Conservation (phyloP, 1,140 invertebrate species). For the Gyrodactylus bullatarudis region DNA sequence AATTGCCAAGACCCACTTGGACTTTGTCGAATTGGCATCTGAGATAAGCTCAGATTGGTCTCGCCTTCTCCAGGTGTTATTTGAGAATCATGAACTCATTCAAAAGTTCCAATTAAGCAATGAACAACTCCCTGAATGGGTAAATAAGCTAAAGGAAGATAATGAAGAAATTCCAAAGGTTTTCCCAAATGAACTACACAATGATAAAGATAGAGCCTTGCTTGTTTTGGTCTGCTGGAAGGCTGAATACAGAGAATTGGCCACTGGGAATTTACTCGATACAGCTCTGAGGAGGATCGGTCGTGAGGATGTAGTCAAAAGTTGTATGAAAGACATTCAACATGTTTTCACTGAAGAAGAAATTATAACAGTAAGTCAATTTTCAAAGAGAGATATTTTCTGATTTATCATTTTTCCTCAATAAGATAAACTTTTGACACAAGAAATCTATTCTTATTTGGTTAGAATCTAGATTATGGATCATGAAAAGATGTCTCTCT, state of each 20-base stretch:
- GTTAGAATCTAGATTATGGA: too few species aligned
- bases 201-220: slow-evolving; percentile 1
- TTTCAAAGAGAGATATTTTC: not conserved
- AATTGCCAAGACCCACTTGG: not conserved
- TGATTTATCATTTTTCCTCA: not conserved
- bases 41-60: not conserved
- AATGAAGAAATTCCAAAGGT: not conserved
- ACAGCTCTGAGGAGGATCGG: slow-evolving; percentile 45
- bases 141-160: not conserved
- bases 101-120: not conserved
- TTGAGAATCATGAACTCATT: not conserved
- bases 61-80: not conserved
- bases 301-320: slow-evolving; percentile 48
- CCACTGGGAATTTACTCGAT: slow-evolving; percentile 38
- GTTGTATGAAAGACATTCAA: slow-evolving; percentile 44
- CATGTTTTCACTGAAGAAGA: slow-evolving; percentile 37
- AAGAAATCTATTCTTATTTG: too few species aligned
- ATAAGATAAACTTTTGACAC: not conserved
- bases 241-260: not conserved
- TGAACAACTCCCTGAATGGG: not conserved
- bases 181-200: not conserved
- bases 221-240: not conserved
- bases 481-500: too few species aligned
- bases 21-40: not conserved
- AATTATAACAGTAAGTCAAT: not conserved